Conservation (phyloP, 2,797 vertebrate species). For the Coccyzus lansbergi region DNA sequence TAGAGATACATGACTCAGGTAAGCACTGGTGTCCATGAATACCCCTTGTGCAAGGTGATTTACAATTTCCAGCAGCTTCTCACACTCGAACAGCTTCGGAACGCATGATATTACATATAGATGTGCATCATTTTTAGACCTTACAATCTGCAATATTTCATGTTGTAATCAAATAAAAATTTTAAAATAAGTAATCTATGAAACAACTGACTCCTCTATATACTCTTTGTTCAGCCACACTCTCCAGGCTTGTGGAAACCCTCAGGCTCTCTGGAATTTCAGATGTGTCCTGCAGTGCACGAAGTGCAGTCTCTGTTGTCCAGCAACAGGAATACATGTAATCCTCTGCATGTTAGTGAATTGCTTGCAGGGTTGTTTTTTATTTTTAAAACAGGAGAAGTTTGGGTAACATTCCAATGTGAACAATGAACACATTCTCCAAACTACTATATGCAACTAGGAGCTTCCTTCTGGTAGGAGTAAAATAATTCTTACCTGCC, state of each 20-base stretch:
- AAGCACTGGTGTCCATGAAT: not conserved
- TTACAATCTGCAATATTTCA: not conserved
- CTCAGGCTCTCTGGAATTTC: not conserved
- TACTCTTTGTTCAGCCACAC: not conserved
- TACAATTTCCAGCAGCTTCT: slow-evolving; percentile 3
- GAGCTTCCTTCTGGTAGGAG: not conserved
- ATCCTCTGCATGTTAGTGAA: not conserved
- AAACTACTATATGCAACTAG: not conserved
- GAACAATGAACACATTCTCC: slow-evolving; percentile 7
- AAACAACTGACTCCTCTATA: slow-evolving; percentile 29
- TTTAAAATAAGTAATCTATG: slow-evolving; percentile 2
- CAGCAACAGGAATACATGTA: not conserved
- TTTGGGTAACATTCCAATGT: slow-evolving; percentile 26
- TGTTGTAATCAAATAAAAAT: not conserved
- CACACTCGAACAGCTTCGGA: slow-evolving; percentile 16
- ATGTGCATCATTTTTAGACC: not conserved
- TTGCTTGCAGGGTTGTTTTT: not conserved
- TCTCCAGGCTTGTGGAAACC: not conserved
- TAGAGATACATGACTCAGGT: not conserved
- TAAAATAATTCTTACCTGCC: not conserved
- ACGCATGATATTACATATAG: not conserved
- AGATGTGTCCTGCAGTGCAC: not conserved
- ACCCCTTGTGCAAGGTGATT: not conserved
- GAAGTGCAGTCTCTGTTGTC: not conserved
- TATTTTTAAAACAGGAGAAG: not conserved